Percentiles rank a stretch among this genome's conserved stretches.
Conservation (phyloP, 2,888 invertebrate genomes). For the Ischnus inquisitorius region DNA sequence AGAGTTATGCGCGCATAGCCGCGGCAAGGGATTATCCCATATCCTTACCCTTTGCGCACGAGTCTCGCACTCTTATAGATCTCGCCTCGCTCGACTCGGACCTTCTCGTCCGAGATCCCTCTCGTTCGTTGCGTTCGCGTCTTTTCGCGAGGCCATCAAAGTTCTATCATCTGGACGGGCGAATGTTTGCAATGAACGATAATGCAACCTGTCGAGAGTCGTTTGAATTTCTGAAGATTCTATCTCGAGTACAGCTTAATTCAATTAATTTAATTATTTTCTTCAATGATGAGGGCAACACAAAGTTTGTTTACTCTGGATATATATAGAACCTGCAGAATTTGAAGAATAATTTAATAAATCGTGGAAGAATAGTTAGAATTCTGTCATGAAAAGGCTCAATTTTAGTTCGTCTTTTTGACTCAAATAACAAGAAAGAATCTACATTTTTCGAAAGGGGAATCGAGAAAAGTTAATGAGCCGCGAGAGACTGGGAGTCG, state of each 20-base stretch:
- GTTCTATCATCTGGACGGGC: conserved; percentile 34
- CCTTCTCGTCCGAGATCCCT: conserved; percentile 55
- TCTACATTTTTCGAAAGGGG: conserved; percentile 10
- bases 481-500: conserved; percentile 70
- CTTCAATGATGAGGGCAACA: neutral
- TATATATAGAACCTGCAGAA: neutral
- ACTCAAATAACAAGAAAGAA: neutral
- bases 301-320: neutral
- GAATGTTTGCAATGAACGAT: neutral
- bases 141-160: conserved; percentile 36
- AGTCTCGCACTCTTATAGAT: conserved; percentile 46
- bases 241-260: neutral
- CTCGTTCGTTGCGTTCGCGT: conserved; percentile 32
- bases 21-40: conserved; percentile 25
- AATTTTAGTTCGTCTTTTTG: neutral
- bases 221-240: neutral
- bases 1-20: conserved; percentile 56
- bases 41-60: conserved; percentile 44
- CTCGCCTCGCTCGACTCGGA: conserved; percentile 26
- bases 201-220: neutral
- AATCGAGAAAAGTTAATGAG: conserved; percentile 78
- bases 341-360: neutral
- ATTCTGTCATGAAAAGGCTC: neutral
- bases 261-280: neutral
- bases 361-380: neutral